Conservation (phyloP, 2,113 vertebrate species). For the Ptychochromis oligacanthus region DNA sequence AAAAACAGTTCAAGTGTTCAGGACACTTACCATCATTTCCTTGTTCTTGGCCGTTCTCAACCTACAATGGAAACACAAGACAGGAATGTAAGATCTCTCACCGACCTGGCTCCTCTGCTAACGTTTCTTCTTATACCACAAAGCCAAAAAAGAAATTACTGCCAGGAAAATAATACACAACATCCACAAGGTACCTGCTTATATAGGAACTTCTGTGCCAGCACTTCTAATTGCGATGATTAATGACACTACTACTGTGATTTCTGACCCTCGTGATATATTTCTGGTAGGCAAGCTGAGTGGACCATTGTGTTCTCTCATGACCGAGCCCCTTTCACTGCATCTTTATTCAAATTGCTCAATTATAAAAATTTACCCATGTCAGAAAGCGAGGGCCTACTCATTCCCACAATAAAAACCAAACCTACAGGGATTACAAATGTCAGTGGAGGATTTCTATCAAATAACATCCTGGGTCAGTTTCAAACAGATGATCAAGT, state of each 20-base stretch:
- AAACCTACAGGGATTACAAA: slow-evolving; percentile 43
- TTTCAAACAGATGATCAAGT: slow-evolving; percentile 42
- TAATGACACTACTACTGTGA: neutral
- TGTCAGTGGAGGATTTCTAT: slow-evolving; percentile 38
- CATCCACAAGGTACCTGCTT: neutral
- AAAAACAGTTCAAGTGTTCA: slow-evolving; percentile 14
- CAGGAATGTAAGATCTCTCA: neutral
- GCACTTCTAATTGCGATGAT: neutral
- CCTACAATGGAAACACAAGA: slow-evolving; percentile 65
- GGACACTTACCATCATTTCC: slow-evolving; percentile 75
- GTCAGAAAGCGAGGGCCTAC: neutral
- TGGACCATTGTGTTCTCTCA: accelerated
- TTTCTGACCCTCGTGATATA: neutral
- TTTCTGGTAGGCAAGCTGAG: neutral
- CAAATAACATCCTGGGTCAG: slow-evolving; percentile 36
- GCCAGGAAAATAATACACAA: neutral
- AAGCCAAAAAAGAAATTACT: neutral
- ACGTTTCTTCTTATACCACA: neutral
- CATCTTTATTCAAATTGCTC: slow-evolving; percentile 12
- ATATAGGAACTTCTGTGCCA: neutral
- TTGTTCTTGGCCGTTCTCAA: slow-evolving; percentile 71
- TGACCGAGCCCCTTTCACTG: neutral
- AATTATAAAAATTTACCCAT: neutral
- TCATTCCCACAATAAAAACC: slow-evolving; percentile 17
- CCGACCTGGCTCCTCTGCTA: neutral